Evolutionary conservation across 2,888 invertebrate genomes (phyloP).

Genomic region (Gnatocerus cornutus): DNA sequence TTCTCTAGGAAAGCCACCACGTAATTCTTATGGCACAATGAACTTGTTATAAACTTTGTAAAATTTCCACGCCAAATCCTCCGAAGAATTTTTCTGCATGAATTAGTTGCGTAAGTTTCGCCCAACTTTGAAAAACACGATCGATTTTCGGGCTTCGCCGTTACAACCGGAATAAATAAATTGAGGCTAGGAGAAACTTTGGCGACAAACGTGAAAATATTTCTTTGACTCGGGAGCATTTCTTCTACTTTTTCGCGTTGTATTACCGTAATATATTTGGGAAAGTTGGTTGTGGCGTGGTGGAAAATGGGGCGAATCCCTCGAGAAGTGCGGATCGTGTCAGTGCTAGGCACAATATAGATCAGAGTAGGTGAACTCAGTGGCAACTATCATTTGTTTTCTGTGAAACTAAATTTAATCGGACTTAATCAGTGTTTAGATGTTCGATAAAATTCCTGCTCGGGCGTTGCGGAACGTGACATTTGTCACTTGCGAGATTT

Average conservation of each 20-base stretch:
- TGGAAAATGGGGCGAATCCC: conserved; percentile 44
- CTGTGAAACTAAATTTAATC: conserved; percentile 28
- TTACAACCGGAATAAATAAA: conserved; percentile 10
- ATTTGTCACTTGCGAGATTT: conserved; percentile 14
- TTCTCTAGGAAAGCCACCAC: conserved; percentile 34
- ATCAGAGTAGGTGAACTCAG: conserved; percentile 43
- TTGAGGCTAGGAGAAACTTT: conserved; percentile 10
- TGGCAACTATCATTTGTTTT: conserved; percentile 47
- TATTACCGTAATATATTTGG: conserved; percentile 45
- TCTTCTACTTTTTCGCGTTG: conserved; percentile 43
- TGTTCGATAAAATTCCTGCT: not conserved
- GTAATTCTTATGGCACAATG: conserved; percentile 42
- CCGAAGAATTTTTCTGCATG: conserved; percentile 38
- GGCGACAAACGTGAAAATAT: conserved; percentile 35
- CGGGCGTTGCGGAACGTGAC: conserved; percentile 3
- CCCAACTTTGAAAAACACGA: not conserved
- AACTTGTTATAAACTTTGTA: conserved; percentile 36
- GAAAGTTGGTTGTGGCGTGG: conserved; percentile 37
- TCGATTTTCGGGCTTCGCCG: conserved; percentile 6
- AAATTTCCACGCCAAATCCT: conserved; percentile 37
- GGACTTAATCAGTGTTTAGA: conserved; percentile 26
- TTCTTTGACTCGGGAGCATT: conserved; percentile 38
- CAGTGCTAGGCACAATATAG: conserved; percentile 46
- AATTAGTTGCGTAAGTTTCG: conserved; percentile 30
- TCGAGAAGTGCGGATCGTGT: conserved; percentile 37